Base-by-base conservation (phyloP, 2,888 invertebrate species). In the Platycheirus albimanus region DNA sequence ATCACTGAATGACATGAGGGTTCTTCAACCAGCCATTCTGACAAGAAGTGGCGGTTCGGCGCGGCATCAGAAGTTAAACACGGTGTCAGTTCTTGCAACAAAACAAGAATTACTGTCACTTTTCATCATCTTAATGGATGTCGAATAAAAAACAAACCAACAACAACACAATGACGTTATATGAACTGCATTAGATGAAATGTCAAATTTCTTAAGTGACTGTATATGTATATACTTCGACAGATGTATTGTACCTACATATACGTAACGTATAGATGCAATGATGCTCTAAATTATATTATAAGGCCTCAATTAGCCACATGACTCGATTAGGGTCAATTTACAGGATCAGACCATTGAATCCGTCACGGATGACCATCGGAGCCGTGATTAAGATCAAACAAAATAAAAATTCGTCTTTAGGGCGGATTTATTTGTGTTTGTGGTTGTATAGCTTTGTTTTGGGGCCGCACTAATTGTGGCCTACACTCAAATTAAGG, bases 61-160 rank as follows among this genome's bases (percentile, higher is more conserved):
- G 15, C 49, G 17, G 64, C 49, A 33, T 3, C 1, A 30, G 33
- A n/a, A 15, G 30, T 51, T 71, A 38, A 70, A 67, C 47, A 52
- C 54, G 52, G 41, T 70, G 43, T 69, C 56, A 80, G 61, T 79
- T 63, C 47, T 20, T 28, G 49, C 56, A 75, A 77, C 70, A 84
- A 85, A 77, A 77, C 70, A 56, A 74, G 86, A 86, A 86, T 86
- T 87, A 86, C 86, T 86, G 86, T 86, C 86, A 86, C 80, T 86
- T 86, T 85, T 80, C 72, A 78, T 74, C 78, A 64, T 36, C 74
- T 54, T 83, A 83, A 83, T 83, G 83, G 83, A 56, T 51, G 72
- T 83, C 28, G n/a, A 45, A 64, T 28, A 15, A 43, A 30, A 61
- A 43, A 15, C 24, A 28, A 2, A 38, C 36, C 19, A 38, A 10